Conservation (phyloP, 1,140 invertebrate genomes). For the Lucilia sericata region DNA sequence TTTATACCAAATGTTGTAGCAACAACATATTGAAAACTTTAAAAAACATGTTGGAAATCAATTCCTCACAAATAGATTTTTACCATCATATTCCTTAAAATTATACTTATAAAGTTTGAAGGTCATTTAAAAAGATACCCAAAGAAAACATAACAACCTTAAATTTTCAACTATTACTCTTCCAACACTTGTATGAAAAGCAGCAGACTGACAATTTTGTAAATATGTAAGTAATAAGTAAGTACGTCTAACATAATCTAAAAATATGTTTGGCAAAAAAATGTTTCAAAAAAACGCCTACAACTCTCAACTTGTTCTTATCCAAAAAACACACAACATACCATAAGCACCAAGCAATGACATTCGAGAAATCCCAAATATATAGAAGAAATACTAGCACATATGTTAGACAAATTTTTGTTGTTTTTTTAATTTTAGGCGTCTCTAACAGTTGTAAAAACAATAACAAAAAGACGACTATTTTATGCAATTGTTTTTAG, state of each 20-base stretch:
- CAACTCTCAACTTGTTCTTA: not conserved
- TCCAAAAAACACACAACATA: not conserved
- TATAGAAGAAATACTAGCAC: not conserved
- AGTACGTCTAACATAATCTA: not conserved
- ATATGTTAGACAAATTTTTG: slow-evolving; percentile 19
- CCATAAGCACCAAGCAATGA: not conserved
- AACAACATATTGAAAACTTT: not conserved
- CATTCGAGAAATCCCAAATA: not conserved
- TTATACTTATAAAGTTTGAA: not conserved
- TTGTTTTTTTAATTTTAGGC: not conserved
- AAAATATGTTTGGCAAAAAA: not conserved
- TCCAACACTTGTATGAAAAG: not conserved
- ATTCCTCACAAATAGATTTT: not conserved
- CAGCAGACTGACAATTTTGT: not conserved
- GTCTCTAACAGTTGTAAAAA: slow-evolving; percentile 4
- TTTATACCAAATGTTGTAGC: not conserved
- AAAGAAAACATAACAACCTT: not conserved
- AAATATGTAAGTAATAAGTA: not conserved
- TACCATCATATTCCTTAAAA: not conserved
- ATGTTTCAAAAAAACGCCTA: slow-evolving; percentile 19
- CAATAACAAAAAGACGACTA: not conserved
- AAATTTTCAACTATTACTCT: not conserved
- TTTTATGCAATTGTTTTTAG: slow-evolving; percentile 11
- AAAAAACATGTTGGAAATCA: slow-evolving; percentile 8
- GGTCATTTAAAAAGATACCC: slow-evolving; percentile 10